Base-by-base conservation (phyloP, 1,140 invertebrate genomes). In the Bathynomus jamesi region DNA sequence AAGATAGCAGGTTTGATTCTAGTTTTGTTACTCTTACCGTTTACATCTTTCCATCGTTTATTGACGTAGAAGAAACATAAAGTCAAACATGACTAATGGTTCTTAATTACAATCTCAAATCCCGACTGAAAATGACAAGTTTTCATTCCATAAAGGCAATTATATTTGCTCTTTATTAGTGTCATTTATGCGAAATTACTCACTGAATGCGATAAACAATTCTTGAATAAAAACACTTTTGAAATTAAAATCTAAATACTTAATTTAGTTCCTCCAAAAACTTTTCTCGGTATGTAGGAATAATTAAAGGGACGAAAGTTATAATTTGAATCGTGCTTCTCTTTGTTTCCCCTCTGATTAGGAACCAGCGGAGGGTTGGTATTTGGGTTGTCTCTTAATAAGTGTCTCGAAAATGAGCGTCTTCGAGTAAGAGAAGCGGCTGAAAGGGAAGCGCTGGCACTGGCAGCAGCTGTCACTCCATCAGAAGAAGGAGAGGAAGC, bases 341-440 rank as follows among this genome's bases (percentile, higher is more conserved):
- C 13, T 64, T 17, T 64, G 2, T 64, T 2, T 28, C 24, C 13
- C 24, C 13, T 64, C 13, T 64, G 21, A 31, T 64, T n/a, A 31
- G 28, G 65, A 25, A 40, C 7, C 4, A 61, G 10, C 24, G 63
- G 78, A 30, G 84, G 84, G 0, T 75, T 90, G 70, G 89, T 95
- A 71, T 96, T 96, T 80, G 92, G 92, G 2, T 88, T 94, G 74
- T 87, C 92, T 7, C 82, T 96, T 73, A 83, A 86, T 40, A 89
- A 90, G 78, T 94, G 92, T 79, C 86, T 95, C 68, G 88, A 90
- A 78, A 91, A 92, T 76, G 92, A 94, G 66, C n/a, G 81, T 13
- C 28, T 61, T 24, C 32, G 31, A 63, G 32, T 46, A 53, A 65
- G 64, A 61, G 62, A 65, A 40, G 71, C 46, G 1, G 64, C 66